Evolutionary conservation across 2,113 vertebrate species (phyloP).

Genomic region (Isurus oxyrinchus): DNA sequence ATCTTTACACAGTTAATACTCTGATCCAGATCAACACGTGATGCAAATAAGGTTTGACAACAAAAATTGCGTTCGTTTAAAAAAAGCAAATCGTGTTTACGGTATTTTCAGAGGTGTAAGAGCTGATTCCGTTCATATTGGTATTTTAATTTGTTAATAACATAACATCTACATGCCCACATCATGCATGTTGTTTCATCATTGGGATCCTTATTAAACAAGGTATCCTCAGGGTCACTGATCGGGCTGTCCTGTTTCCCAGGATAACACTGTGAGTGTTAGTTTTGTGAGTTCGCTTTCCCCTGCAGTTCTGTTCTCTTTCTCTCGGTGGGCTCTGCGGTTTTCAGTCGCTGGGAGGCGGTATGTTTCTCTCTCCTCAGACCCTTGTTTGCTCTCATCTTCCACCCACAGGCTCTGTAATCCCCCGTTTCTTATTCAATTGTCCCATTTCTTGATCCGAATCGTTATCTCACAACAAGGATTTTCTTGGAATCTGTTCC

Average conservation of each 20-base stretch:
- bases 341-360: slow-evolving; percentile 30
- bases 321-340: not conserved
- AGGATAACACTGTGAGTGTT: not conserved
- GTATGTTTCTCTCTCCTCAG: not conserved
- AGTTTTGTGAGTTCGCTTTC: not conserved
- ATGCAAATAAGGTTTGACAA: not conserved
- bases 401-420: not conserved
- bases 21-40: not conserved
- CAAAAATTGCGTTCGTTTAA: too few species aligned
- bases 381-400: not conserved
- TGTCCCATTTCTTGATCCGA: not conserved
- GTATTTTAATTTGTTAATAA: not conserved
- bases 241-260: not conserved
- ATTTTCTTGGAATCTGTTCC: not conserved
- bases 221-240: not conserved
- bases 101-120: not conserved
- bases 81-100: not conserved
- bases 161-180: not conserved
- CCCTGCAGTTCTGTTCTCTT: too few species aligned
- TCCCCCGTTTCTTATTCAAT: not conserved
- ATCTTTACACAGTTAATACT: not conserved
- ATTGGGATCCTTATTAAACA: not conserved
- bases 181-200: not conserved
- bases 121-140: not conserved
- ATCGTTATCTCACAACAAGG: not conserved